phyloP scores from a whole-genome alignment of 2,113 vertebrate genomes.

The Columbina picui region DNA sequence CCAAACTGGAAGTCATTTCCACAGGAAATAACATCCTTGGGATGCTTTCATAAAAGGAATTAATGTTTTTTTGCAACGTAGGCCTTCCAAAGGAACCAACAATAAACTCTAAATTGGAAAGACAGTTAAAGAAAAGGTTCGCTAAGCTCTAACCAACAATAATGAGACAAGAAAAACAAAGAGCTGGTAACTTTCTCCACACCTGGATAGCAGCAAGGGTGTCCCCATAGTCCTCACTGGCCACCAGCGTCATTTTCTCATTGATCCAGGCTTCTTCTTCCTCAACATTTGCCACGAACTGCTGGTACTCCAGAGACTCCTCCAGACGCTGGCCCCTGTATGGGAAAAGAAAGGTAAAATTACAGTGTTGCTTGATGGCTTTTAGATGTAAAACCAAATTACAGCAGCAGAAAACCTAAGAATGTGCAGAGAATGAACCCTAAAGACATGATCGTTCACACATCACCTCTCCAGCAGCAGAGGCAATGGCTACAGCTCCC shows the following conservation, averaged over 20 bases:
- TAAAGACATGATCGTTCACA: background rate
- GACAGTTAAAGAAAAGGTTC: background rate
- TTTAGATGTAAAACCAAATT: background rate
- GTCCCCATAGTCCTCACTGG: slow-evolving; percentile 96
- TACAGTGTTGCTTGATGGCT: background rate
- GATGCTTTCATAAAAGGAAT: background rate
- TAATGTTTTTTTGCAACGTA: background rate
- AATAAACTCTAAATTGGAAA: background rate
- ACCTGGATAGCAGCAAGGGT: slow-evolving; percentile 93
- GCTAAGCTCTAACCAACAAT: background rate
- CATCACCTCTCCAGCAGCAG: background rate
- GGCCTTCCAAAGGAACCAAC: background rate
- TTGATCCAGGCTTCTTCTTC: slow-evolving; percentile 99
- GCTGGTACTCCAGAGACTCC: slow-evolving; percentile 98
- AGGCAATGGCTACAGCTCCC: background rate
- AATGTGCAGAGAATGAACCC: background rate
- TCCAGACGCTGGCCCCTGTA: slow-evolving; percentile 92
- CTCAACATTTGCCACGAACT: slow-evolving; percentile 98
- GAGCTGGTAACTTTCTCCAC: background rate
- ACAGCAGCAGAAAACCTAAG: background rate
- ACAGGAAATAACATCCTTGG: background rate
- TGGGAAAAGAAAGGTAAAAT: background rate
- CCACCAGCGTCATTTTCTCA: slow-evolving; percentile 96
- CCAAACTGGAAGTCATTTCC: background rate
- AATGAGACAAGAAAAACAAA: background rate